phyloP scores from a whole-genome alignment of 2,888 invertebrate species.

The Antitype chi region DNA sequence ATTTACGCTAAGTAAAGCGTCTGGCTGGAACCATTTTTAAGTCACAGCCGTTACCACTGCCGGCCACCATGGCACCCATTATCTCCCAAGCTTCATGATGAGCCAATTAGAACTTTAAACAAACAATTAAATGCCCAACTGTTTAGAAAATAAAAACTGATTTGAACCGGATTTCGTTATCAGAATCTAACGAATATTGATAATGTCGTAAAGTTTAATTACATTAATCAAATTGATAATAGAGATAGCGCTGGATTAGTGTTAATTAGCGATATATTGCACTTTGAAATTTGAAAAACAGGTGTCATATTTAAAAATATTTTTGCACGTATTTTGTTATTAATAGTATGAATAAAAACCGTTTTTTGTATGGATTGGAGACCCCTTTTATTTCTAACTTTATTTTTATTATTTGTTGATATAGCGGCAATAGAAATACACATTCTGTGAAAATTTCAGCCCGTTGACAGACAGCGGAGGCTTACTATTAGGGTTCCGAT shows the following conservation, averaged over 20 bases:
- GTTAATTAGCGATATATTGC: not conserved
- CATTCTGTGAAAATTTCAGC: too few species aligned
- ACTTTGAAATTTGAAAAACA: not conserved
- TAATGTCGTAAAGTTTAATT: not conserved
- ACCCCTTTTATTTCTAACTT: too few species aligned
- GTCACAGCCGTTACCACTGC: too few species aligned
- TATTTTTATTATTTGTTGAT: too few species aligned
- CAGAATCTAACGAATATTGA: constrained; percentile 13
- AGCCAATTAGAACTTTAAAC: not conserved
- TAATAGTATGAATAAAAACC: not conserved
- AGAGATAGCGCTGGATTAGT: constrained; percentile 9
- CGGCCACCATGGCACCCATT: not conserved
- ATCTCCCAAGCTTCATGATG: not conserved
- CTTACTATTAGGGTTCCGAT: too few species aligned
- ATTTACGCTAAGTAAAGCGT: too few species aligned
- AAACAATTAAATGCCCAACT: not conserved
- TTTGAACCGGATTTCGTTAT: constrained; percentile 18
- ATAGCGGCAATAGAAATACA: too few species aligned
- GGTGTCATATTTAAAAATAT: constrained; percentile 8
- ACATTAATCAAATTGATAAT: constrained; percentile 19
- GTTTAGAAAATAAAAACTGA: not conserved
- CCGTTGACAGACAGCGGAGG: too few species aligned
- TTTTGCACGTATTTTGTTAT: not conserved
- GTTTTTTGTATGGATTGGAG: too few species aligned
- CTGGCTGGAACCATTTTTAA: too few species aligned